These are phyloP conservation scores for Dendroctonus ponderosae DNA, from an alignment of 1,140 invertebrate species.

Conservation along the genomic window DNA sequence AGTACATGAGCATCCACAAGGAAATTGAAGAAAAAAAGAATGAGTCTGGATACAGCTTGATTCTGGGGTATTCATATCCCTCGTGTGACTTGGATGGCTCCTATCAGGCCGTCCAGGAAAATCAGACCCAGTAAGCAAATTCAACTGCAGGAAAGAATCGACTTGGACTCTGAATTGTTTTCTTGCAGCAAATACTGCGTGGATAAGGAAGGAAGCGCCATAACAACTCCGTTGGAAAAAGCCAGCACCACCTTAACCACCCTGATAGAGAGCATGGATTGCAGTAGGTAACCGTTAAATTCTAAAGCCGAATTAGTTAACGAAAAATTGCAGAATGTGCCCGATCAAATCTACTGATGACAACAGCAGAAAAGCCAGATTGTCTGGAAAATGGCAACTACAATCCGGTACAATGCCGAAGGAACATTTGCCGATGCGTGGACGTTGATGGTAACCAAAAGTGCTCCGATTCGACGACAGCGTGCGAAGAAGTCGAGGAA, in stretches of 20 bases:
- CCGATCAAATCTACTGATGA: slow-evolving; percentile 53
- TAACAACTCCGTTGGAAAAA: slow-evolving; percentile 42
- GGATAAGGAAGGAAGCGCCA: slow-evolving; percentile 52
- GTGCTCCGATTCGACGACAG: slow-evolving; percentile 2
- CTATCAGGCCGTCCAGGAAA: slow-evolving; percentile 48
- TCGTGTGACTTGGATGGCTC: slow-evolving; percentile 59
- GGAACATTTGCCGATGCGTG: slow-evolving; percentile 60
- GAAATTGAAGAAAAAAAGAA: slow-evolving; percentile 46
- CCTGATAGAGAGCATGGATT: slow-evolving; percentile 55
- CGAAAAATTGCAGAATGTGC: slow-evolving; percentile 56
- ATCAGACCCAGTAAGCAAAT: slow-evolving; percentile 36
- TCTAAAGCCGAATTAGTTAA: background rate
- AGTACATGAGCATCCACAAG: slow-evolving; percentile 46
- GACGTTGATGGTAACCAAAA: slow-evolving; percentile 58
- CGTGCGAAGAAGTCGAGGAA: slow-evolving; percentile 26
- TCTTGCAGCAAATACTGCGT: slow-evolving; percentile 57
- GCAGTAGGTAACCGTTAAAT: slow-evolving; percentile 38
- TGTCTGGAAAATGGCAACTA: slow-evolving; percentile 64
- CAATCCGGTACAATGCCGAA: slow-evolving; percentile 56
- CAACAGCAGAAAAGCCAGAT: slow-evolving; percentile 51
- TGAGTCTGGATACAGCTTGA: slow-evolving; percentile 40
- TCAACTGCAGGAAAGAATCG: background rate
- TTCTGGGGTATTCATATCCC: slow-evolving; percentile 49
- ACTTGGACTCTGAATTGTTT: slow-evolving; percentile 2
- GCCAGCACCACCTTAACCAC: slow-evolving; percentile 44